A percentile compares a stretch with the other conserved stretches of the same genome.
These are phyloP conservation scores for Regulus satrapa DNA, from an alignment of 2,113 vertebrate genomes.

Conservation along the genomic window DNA sequence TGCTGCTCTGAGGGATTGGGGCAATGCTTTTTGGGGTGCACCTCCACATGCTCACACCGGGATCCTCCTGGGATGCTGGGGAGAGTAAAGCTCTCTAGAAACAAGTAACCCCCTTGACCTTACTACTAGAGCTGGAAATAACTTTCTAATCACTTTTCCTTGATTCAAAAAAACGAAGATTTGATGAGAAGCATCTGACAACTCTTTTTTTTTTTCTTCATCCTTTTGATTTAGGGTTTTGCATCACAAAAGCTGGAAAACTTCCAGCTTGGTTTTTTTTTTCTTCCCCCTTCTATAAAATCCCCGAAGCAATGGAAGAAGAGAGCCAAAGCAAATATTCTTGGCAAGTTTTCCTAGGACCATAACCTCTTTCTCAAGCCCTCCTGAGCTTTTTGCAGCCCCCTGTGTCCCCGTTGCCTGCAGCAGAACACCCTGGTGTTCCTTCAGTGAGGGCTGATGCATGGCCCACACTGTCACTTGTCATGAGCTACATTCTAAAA, in stretches of 20 bases:
- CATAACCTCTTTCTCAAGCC: neutral
- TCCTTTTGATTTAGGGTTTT: neutral
- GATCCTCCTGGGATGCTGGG: neutral
- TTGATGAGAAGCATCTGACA: slow-evolving; percentile 30
- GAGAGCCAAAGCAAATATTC: neutral
- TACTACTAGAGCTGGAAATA: slow-evolving; percentile 30
- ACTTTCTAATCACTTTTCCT: slow-evolving; percentile 34
- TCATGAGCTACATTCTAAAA: neutral
- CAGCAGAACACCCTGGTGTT: rapidly evolving
- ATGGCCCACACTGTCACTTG: rapidly evolving
- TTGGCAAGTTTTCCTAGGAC: neutral
- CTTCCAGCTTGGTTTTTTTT: slow-evolving; percentile 11
- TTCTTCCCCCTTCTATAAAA: neutral
- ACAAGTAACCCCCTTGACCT: neutral
- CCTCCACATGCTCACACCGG: neutral
- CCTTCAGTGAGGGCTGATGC: neutral
- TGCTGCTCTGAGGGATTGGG: neutral
- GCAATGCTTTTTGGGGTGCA: rapidly evolving
- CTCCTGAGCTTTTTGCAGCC: neutral
- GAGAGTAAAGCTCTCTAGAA: neutral
- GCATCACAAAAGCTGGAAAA: slow-evolving; percentile 9
- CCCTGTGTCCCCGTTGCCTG: rapidly evolving
- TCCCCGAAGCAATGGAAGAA: neutral
- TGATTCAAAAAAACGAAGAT: slow-evolving; percentile 25
- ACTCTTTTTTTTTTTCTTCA: neutral